phyloP scores from a whole-genome alignment of 1,140 invertebrate genomes.

The Zaprionus africanus region DNA sequence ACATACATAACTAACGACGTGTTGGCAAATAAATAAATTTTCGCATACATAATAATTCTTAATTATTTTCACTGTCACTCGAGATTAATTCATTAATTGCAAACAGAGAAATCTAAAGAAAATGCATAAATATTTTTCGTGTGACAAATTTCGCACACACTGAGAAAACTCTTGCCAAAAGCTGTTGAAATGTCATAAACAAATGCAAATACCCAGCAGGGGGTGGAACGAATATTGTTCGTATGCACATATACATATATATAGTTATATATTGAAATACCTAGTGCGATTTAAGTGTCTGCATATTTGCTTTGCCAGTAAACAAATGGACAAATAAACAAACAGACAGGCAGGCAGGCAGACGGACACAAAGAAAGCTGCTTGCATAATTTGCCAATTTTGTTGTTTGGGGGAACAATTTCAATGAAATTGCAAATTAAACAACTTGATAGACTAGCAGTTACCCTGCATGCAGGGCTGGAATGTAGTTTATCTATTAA shows the following conservation, averaged over 20 bases:
- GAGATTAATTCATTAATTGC: constrained; percentile 69
- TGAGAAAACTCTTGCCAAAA: constrained; percentile 23
- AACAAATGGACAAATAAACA: constrained; percentile 55
- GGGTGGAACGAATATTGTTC: background rate
- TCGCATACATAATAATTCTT: constrained; percentile 60
- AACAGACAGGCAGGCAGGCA: background rate
- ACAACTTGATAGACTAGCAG: background rate
- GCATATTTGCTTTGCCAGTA: constrained; percentile 63
- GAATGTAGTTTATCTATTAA: too few relatives aligned
- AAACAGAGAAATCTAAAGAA: constrained; percentile 27
- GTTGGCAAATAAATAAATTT: constrained; percentile 44
- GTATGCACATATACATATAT: background rate
- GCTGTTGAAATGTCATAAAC: constrained; percentile 52
- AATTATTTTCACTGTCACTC: constrained; percentile 58
- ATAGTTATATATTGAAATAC: constrained; percentile 27
- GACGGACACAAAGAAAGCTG: constrained; percentile 1
- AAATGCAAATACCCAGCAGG: constrained; percentile 27
- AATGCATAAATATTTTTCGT: constrained; percentile 37
- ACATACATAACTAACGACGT: background rate
- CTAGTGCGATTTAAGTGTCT: constrained; percentile 60
- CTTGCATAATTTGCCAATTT: constrained; percentile 67
- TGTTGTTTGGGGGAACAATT: constrained; percentile 56
- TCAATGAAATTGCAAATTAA: constrained; percentile 53
- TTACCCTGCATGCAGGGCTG: background rate
- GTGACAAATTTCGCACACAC: constrained; percentile 19